phyloP scores from a whole-genome alignment of 2,113 vertebrate genomes.

The Chelonoidis abingdonii region DNA sequence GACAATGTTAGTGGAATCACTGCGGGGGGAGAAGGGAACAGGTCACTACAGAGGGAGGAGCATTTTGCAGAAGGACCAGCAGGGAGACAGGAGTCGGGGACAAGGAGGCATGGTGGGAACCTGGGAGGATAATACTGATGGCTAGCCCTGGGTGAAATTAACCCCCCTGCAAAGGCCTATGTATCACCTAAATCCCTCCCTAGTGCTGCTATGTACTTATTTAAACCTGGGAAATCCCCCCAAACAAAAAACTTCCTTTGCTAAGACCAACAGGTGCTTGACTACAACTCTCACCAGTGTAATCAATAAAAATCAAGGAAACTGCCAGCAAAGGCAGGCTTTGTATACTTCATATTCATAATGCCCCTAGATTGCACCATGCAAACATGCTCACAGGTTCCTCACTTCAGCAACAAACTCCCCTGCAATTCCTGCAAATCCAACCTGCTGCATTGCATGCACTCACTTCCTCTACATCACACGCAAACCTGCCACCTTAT shows the following conservation, averaged over 20 bases:
- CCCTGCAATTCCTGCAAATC: accelerated
- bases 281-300: neutral
- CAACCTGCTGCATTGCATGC: neutral
- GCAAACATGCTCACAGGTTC: neutral
- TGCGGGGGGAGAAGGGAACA: neutral
- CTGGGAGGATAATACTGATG: neutral
- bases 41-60: neutral
- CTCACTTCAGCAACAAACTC: conserved; percentile 11
- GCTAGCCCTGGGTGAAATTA: neutral
- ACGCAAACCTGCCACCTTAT: neutral
- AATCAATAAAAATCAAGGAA: conserved; percentile 4
- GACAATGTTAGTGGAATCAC: neutral
- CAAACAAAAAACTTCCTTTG: neutral
- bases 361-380: neutral
- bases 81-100: neutral
- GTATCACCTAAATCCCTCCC: neutral
- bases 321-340: neutral
- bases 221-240: neutral
- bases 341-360: neutral
- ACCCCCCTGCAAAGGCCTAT: neutral
- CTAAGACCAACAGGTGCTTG: neutral
- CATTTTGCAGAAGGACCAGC: neutral
- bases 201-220: neutral
- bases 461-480: neutral
- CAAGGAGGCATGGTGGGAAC: conserved; percentile 5